phyloP scores from a whole-genome alignment of 2,113 vertebrate genomes.

The Gila orcuttii region DNA sequence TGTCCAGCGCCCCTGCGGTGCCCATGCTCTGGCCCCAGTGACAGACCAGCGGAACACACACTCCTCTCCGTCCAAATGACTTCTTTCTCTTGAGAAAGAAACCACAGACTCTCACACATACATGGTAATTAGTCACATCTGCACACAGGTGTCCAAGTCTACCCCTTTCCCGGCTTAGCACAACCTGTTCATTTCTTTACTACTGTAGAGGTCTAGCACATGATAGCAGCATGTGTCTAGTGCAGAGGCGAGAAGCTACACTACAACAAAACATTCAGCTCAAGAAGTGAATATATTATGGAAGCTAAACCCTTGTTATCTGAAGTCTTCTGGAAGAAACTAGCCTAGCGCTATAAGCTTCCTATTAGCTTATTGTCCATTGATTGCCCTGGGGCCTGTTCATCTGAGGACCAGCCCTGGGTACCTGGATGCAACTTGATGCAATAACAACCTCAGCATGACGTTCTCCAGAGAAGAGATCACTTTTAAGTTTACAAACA shows the following conservation, averaged over 20 bases:
- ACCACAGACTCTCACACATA: constrained; percentile 15
- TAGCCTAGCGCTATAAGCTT: constrained; percentile 22
- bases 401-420: constrained; percentile 16
- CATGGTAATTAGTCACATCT: constrained; percentile 45
- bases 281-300: background rate
- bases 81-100: constrained; percentile 27
- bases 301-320: constrained; percentile 12
- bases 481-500: constrained; percentile 46
- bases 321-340: constrained; percentile 6
- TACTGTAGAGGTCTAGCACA: background rate
- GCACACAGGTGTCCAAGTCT: constrained; percentile 17
- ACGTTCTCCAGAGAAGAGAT: constrained; percentile 43
- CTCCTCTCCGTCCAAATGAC: constrained; percentile 37
- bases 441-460: constrained; percentile 51
- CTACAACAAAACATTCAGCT: background rate
- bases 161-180: background rate
- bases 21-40: constrained; percentile 39
- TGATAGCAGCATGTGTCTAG: background rate
- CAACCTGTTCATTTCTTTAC: constrained; percentile 10
- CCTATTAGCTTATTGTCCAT: constrained; percentile 49
- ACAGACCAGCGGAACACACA: constrained; percentile 23
- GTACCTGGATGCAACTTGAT: constrained; percentile 35
- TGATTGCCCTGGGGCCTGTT: constrained; percentile 47
- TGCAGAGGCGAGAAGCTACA: background rate
- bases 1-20: constrained; percentile 52